phyloP scores from a whole-genome alignment of 2,888 invertebrate genomes.

The Brachycybe producta region DNA sequence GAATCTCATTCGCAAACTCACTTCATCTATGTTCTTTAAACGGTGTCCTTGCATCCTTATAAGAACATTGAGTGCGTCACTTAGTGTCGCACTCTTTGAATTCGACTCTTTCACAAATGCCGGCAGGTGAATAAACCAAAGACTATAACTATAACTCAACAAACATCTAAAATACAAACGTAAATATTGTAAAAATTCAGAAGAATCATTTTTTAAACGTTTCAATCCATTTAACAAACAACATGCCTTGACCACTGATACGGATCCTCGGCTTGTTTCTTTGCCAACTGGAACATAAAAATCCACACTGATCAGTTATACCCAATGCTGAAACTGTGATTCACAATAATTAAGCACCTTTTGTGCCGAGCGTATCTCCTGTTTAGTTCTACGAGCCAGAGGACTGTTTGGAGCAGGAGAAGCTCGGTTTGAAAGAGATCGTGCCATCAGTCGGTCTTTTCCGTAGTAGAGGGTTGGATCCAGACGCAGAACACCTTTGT shows the following conservation, averaged over 20 bases:
- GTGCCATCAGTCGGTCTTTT: slow-evolving; percentile 27
- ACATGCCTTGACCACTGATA: slow-evolving; percentile 77
- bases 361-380: slow-evolving; percentile 86
- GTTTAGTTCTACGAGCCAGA: slow-evolving; percentile 83
- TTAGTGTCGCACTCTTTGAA: slow-evolving; percentile 62
- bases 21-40: slow-evolving; percentile 78
- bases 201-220: slow-evolving; percentile 1
- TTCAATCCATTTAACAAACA: background rate
- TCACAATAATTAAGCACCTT: slow-evolving; percentile 39
- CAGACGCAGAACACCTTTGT: slow-evolving; percentile 32
- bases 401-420: slow-evolving; percentile 62
- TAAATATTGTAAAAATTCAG: slow-evolving; percentile 1
- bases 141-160: slow-evolving; percentile 45
- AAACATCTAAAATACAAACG: slow-evolving; percentile 29
- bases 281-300: slow-evolving; percentile 37
- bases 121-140: slow-evolving; percentile 93
- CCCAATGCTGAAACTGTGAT: background rate
- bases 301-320: background rate
- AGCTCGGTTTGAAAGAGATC: slow-evolving; percentile 30
- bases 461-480: slow-evolving; percentile 36
- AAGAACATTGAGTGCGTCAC: slow-evolving; percentile 71
- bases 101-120: slow-evolving; percentile 55
- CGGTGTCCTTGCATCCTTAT: slow-evolving; percentile 72
- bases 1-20: slow-evolving; percentile 29
- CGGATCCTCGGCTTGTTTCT: slow-evolving; percentile 51